A percentile compares a stretch with the other conserved stretches of the same genome.
phyloP scores from a whole-genome alignment of 2,888 invertebrate species.

The Limnephilus rhombicus region DNA sequence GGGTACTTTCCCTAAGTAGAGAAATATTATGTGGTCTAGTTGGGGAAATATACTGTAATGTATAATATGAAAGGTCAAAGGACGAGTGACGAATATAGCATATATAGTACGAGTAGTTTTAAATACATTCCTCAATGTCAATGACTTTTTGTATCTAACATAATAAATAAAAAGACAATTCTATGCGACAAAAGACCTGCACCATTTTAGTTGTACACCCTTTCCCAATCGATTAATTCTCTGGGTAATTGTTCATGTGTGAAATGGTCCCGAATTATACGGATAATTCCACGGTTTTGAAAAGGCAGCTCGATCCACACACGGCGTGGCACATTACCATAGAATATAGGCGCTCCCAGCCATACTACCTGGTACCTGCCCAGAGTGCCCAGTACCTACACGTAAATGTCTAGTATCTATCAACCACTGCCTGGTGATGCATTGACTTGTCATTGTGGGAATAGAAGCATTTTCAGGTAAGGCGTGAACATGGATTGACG shows the following conservation, averaged over 20 bases:
- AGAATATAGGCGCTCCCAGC: conserved; percentile 55
- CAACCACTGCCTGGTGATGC: background rate
- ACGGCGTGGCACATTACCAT: conserved; percentile 53
- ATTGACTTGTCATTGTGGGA: background rate
- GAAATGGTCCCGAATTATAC: conserved; percentile 60
- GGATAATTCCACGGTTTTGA: conserved; percentile 56
- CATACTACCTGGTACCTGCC: background rate
- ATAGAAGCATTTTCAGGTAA: background rate
- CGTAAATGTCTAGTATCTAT: too few species aligned
- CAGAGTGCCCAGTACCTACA: too few species aligned
- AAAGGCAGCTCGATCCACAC: conserved; percentile 47
- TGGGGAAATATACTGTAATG: too few species aligned
- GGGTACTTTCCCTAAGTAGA: too few species aligned
- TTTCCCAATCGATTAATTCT: conserved; percentile 53
- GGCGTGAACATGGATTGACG: background rate
- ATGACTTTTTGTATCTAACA: too few species aligned
- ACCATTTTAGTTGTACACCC: background rate
- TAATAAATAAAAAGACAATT: too few species aligned
- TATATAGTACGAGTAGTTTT: too few species aligned
- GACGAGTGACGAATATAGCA: too few species aligned
- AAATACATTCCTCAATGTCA: too few species aligned
- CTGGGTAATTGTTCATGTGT: conserved; percentile 60
- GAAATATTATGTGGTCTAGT: too few species aligned
- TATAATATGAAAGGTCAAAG: too few species aligned
- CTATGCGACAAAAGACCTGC: background rate